Percentiles rank a stretch among this genome's conserved stretches.
Evolutionary conservation across 2,113 vertebrate species (phyloP).

Genomic region (Lasiurus borealis): DNA sequence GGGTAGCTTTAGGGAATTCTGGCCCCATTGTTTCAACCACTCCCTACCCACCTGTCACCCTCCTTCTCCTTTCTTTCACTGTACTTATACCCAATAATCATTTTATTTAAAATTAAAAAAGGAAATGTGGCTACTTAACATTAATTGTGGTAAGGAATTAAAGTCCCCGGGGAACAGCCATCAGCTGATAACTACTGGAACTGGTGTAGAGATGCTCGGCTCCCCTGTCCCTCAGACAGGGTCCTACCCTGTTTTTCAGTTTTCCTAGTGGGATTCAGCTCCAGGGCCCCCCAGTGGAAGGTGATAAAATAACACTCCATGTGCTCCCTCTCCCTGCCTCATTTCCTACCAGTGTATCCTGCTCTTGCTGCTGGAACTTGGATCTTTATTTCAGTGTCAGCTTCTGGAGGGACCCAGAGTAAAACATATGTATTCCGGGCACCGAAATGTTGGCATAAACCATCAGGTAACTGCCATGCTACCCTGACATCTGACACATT

Average conservation of each 20-base stretch:
- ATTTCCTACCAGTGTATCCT: background rate
- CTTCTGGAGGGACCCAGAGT: background rate
- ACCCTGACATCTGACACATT: accelerated
- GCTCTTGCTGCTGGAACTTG: background rate
- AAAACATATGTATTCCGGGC: background rate
- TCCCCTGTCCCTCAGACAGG: background rate
- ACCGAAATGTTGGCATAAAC: background rate
- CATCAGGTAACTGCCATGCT: background rate
- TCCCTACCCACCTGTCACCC: background rate
- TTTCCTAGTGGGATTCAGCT: background rate
- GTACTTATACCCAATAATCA: background rate
- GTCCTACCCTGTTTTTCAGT: background rate
- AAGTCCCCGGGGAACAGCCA: background rate
- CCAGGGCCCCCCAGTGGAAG: background rate
- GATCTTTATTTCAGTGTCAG: background rate
- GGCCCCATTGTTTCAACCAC: background rate
- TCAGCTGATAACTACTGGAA: background rate
- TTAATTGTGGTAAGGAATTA: background rate
- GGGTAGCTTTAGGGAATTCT: too few species aligned
- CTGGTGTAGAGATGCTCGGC: background rate
- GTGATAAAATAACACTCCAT: background rate
- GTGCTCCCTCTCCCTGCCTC: background rate
- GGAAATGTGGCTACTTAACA: background rate
- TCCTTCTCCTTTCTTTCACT: background rate
- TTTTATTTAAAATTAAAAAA: conserved; percentile 14